Percentiles rank a stretch among this genome's conserved stretches.
These are phyloP conservation scores for Hydrolagus colliei DNA, from an alignment of 2,797 vertebrate genomes.

Conservation along the genomic window DNA sequence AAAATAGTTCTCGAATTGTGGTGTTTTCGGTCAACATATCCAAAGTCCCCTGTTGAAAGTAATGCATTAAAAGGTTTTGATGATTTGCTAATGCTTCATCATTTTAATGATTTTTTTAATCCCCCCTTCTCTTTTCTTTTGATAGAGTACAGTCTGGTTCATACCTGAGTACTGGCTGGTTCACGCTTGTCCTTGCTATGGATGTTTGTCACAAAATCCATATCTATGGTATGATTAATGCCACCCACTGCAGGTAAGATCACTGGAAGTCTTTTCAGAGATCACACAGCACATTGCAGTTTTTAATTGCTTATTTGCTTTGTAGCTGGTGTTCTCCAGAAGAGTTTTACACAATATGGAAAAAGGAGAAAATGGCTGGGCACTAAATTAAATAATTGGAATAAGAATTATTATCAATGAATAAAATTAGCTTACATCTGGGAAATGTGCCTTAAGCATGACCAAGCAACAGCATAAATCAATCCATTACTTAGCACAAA, in stretches of 20 bases:
- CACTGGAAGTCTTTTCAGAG: slow-evolving; percentile 49
- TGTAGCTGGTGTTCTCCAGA: no score
- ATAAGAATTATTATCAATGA: no score
- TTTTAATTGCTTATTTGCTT: no score
- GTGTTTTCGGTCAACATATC: slow-evolving; percentile 60
- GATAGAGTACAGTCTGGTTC: slow-evolving; percentile 90
- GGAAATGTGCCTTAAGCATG: no score
- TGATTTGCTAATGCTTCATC: slow-evolving; percentile 51
- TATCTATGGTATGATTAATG: slow-evolving; percentile 96
- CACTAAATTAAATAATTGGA: no score
- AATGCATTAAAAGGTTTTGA: slow-evolving; percentile 56
- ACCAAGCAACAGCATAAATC: no score
- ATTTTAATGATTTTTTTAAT: slow-evolving; percentile 36
- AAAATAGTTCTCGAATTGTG: slow-evolving; percentile 60
- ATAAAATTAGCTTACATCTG: no score
- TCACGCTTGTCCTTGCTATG: slow-evolving; percentile 95
- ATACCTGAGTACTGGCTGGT: slow-evolving; percentile 97
- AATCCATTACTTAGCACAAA: no score
- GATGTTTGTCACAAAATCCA: slow-evolving; percentile 94
- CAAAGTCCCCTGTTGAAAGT: slow-evolving; percentile 55
- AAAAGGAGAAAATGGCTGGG: no score
- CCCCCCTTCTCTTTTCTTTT: slow-evolving; percentile 34
- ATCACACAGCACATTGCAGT: slow-evolving; percentile 40
- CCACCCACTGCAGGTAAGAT: slow-evolving; percentile 97
- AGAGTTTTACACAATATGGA: no score